Evolutionary conservation across 2,797 vertebrate genomes (phyloP).

Genomic region (Staurois parvus): DNA sequence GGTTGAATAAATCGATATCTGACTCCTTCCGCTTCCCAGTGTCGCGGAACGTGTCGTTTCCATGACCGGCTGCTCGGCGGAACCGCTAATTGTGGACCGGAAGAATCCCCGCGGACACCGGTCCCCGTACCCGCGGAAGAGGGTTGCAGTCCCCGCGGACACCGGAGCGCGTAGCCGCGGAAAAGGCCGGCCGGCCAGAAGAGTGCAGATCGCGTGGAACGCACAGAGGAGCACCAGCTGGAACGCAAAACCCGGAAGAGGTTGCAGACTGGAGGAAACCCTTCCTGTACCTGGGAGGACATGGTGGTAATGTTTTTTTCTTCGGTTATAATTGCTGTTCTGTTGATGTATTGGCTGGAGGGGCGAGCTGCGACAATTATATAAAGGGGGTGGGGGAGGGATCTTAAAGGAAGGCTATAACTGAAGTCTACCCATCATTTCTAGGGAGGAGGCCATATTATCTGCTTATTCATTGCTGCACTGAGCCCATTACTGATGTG

Average conservation of each 20-base stretch:
- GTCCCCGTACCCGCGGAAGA: too few relatives aligned
- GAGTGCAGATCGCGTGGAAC: neutral
- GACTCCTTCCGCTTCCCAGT: too few relatives aligned
- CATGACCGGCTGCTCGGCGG: too few relatives aligned
- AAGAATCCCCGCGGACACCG: too few relatives aligned
- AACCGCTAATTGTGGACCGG: too few relatives aligned
- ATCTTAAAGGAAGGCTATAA: neutral
- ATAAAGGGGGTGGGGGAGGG: neutral
- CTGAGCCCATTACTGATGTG: too few relatives aligned
- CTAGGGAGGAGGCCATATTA: neutral
- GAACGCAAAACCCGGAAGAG: slow-evolving; percentile 6
- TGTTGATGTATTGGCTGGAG: neutral
- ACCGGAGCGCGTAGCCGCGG: too few relatives aligned
- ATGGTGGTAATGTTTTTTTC: neutral
- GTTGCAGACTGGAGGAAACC: neutral
- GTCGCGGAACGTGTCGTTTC: too few relatives aligned
- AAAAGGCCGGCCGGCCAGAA: neutral
- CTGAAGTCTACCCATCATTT: neutral
- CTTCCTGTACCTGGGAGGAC: neutral
- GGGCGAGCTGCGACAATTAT: neutral
- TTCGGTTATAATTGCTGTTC: neutral
- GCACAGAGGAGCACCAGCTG: neutral
- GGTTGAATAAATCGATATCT: too few relatives aligned
- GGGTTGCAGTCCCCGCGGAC: too few relatives aligned
- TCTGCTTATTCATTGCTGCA: neutral